These are phyloP conservation scores for Andrena praecox DNA, from an alignment of 2,888 invertebrate species.

Conservation along the genomic window DNA sequence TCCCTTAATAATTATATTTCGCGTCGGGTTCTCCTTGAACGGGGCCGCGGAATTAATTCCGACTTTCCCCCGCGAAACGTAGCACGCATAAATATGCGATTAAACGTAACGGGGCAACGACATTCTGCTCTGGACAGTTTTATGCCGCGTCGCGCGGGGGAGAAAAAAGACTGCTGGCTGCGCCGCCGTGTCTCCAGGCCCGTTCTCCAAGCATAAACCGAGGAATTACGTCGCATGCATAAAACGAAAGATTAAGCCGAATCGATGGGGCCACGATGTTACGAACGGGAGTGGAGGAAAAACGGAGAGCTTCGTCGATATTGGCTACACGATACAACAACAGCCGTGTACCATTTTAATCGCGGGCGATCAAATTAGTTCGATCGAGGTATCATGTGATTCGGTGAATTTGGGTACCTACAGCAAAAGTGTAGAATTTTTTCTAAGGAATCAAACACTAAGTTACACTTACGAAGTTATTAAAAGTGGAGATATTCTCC, in stretches of 20 bases:
- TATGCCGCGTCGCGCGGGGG: conserved; percentile 13
- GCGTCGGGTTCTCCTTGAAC: conserved; percentile 26
- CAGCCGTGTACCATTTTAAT: conserved; percentile 16
- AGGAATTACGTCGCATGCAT: conserved; percentile 31
- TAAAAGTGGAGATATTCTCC: too few relatives aligned
- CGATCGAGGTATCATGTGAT: neutral
- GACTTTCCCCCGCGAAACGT: conserved; percentile 22
- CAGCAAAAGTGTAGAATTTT: too few relatives aligned
- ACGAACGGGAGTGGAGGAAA: neutral
- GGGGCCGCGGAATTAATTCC: conserved; percentile 36
- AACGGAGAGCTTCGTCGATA: neutral
- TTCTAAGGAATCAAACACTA: neutral
- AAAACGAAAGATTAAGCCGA: conserved; percentile 39
- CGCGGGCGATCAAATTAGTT: conserved; percentile 16
- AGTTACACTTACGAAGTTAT: neutral
- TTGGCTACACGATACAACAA: neutral
- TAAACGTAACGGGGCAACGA: conserved; percentile 37
- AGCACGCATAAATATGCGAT: conserved; percentile 43
- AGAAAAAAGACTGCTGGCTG: conserved; percentile 11
- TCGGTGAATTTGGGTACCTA: conserved; percentile 11
- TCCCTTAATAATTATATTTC: conserved; percentile 25
- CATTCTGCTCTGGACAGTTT: conserved; percentile 43
- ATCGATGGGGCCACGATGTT: conserved; percentile 33
- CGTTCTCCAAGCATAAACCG: conserved; percentile 25
- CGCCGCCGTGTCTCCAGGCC: neutral